Conservation (phyloP, 2,888 invertebrate genomes). For the Parasteatoda lunata region DNA sequence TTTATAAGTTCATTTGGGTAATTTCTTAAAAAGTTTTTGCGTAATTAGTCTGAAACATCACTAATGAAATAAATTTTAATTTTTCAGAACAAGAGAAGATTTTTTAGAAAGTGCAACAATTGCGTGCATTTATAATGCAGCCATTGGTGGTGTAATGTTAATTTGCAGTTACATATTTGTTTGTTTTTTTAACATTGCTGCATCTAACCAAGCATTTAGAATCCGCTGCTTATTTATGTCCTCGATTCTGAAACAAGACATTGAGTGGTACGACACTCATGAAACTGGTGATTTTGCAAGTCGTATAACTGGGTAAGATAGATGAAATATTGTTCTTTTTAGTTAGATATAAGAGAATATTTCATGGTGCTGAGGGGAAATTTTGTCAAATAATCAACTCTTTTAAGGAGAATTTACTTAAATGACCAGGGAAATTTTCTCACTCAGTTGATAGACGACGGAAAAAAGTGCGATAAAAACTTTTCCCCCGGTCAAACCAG, state of each 20-base stretch:
- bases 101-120: constrained; percentile 32
- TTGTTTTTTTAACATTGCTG: constrained; percentile 59
- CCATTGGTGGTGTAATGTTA: constrained; percentile 28
- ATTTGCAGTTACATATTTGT: constrained; percentile 61
- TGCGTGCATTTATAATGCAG: constrained; percentile 28
- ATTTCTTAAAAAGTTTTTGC: no score
- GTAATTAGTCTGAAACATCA: no score
- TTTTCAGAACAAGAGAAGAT: constrained; percentile 47
- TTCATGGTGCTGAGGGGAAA: no score
- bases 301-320: constrained; percentile 76
- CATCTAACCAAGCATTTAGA: constrained; percentile 75
- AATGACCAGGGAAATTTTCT: no score
- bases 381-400: no score
- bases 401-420: no score
- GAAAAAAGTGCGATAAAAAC: no score
- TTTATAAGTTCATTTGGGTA: no score
- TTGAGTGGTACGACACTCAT: constrained; percentile 76
- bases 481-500: no score
- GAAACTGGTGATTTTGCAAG: constrained; percentile 76
- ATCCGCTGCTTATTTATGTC: constrained; percentile 75
- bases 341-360: no score
- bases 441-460: no score
- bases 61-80: background rate
- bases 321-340: no score
- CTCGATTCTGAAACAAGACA: constrained; percentile 75